Conservation (phyloP, 2,888 invertebrate genomes). For the Thereva nobilitata region DNA sequence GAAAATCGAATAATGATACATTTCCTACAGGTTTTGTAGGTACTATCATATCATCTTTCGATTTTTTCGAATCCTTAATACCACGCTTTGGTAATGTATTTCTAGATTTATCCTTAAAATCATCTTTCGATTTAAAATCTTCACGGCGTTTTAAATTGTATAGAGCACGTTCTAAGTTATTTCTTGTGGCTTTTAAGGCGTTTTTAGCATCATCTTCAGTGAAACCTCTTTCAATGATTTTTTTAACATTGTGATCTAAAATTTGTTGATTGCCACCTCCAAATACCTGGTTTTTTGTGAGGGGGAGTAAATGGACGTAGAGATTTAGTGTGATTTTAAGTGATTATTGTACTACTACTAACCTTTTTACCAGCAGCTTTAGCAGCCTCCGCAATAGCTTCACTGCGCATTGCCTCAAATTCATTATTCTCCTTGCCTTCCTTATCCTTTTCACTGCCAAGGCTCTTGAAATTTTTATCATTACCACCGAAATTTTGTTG, state of each 20-base stretch:
- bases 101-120: slow-evolving; percentile 40
- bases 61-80: slow-evolving; percentile 37
- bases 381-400: slow-evolving; percentile 86
- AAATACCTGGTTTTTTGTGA: slow-evolving; percentile 57
- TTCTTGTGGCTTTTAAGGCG: slow-evolving; percentile 71
- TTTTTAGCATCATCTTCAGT: slow-evolving; percentile 75
- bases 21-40: slow-evolving; percentile 76
- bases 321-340: background rate
- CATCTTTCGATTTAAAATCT: slow-evolving; percentile 54
- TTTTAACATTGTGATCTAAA: slow-evolving; percentile 75
- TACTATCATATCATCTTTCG: slow-evolving; percentile 62
- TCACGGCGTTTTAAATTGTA: slow-evolving; percentile 67
- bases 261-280: slow-evolving; percentile 70
- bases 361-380: slow-evolving; percentile 66
- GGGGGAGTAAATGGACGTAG: background rate
- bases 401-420: slow-evolving; percentile 87
- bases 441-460: slow-evolving; percentile 63
- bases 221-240: slow-evolving; percentile 79
- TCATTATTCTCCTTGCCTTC: slow-evolving; percentile 72
- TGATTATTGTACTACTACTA: background rate
- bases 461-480: slow-evolving; percentile 73
- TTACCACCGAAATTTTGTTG: slow-evolving; percentile 59
- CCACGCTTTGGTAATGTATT: slow-evolving; percentile 40
- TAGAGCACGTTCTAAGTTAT: slow-evolving; percentile 74
- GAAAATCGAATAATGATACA: slow-evolving; percentile 79